Evolutionary conservation across 2,888 invertebrate genomes (phyloP).

Genomic region (Monopis laevigella): DNA sequence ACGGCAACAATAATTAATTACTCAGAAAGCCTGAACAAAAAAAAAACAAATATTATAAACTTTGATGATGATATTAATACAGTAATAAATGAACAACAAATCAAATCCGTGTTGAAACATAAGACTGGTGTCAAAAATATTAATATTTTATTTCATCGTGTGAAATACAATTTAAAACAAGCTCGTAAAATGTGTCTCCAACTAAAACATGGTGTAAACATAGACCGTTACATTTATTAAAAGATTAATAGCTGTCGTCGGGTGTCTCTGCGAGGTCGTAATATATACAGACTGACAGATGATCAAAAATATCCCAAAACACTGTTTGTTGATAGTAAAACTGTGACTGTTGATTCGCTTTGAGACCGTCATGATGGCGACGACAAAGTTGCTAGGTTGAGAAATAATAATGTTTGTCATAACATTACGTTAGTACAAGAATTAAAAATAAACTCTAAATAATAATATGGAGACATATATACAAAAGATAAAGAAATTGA

Average conservation of each 20-base stretch:
- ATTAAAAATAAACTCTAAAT: no score
- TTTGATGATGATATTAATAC: no score
- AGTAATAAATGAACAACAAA: no score
- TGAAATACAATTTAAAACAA: constrained; percentile 49
- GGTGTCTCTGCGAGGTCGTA: constrained; percentile 50
- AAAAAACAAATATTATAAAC: no score
- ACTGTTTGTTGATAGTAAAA: constrained; percentile 43
- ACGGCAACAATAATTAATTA: no score
- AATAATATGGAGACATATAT: no score
- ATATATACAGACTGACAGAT: constrained; percentile 29
- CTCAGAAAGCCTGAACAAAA: no score
- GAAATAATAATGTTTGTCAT: no score
- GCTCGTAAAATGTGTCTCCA: constrained; percentile 48
- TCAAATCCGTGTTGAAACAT: no score
- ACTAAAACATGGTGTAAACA: constrained; percentile 36
- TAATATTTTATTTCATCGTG: constrained; percentile 23
- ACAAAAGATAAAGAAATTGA: no score
- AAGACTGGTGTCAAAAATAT: constrained; percentile 5
- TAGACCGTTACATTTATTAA: constrained; percentile 47
- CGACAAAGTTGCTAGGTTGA: no score
- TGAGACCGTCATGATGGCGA: constrained; percentile 25
- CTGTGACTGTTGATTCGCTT: constrained; percentile 23
- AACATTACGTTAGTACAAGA: no score
- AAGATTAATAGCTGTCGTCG: constrained; percentile 61
- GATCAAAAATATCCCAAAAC: constrained; percentile 11